These are phyloP conservation scores for Isotomurus palustris DNA, from an alignment of 2,888 invertebrate species.

Conservation along the genomic window DNA sequence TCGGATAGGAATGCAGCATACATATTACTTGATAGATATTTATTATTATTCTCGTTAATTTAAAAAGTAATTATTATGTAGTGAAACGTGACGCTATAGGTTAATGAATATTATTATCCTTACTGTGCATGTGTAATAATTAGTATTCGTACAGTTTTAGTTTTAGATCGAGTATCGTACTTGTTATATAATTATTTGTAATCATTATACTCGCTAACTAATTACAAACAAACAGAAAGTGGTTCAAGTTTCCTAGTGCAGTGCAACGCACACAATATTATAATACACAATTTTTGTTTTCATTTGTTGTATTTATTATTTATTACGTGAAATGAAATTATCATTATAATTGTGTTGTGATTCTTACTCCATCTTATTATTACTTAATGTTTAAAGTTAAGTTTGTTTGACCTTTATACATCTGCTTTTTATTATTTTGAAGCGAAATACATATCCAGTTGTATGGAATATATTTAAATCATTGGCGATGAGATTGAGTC, in stretches of 20 bases:
- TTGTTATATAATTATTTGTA: background rate
- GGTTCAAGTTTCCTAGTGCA: constrained; percentile 46
- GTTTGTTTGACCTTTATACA: constrained; percentile 36
- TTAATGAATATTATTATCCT: too few species aligned
- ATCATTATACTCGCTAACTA: background rate
- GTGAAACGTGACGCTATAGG: constrained; percentile 3
- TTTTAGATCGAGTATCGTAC: background rate
- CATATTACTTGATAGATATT: too few species aligned
- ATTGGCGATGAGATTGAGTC: background rate
- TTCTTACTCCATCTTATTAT: constrained; percentile 12
- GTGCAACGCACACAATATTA: constrained; percentile 29
- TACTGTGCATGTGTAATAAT: constrained; percentile 1
- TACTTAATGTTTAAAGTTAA: constrained; percentile 20
- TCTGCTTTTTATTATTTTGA: constrained; percentile 31
- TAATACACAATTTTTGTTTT: too few species aligned
- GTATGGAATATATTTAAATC: constrained; percentile 9
- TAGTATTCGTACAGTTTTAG: background rate
- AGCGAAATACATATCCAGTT: constrained; percentile 22
- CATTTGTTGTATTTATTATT: constrained; percentile 34
- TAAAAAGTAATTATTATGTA: background rate
- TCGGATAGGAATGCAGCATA: too few species aligned
- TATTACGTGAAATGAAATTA: constrained; percentile 12
- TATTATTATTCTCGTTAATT: too few species aligned
- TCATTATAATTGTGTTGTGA: constrained; percentile 11
- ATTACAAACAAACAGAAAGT: constrained; percentile 41